Evolutionary conservation across 1,140 invertebrate species (phyloP).

Genomic region (Zaprionus vittiger): DNA sequence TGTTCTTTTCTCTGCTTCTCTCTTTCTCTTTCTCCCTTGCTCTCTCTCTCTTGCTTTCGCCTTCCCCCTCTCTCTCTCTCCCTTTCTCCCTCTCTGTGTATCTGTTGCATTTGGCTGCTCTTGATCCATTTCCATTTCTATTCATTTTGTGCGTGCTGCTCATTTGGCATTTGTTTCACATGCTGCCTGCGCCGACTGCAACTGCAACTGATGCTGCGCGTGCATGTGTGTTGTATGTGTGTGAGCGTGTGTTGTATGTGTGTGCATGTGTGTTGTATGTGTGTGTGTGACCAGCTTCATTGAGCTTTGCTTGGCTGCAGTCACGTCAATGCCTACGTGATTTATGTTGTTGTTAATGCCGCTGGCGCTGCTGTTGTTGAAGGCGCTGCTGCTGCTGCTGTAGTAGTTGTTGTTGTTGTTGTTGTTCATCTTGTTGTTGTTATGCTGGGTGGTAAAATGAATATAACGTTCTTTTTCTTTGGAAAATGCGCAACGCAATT

Average conservation of each 20-base stretch:
- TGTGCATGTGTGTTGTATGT: not conserved
- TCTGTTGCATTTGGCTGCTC: constrained; percentile 67
- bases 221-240: not conserved
- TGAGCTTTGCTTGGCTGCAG: constrained; percentile 77
- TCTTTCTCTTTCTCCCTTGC: constrained; percentile 2
- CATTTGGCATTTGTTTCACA: constrained; percentile 56
- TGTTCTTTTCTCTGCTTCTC: constrained; percentile 3
- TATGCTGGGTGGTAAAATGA: constrained; percentile 63
- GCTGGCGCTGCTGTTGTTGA: constrained; percentile 6
- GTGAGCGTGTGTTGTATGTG: not conserved
- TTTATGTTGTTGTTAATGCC: constrained; percentile 40
- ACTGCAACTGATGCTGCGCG: constrained; percentile 13
- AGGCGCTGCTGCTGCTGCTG: constrained; percentile 19
- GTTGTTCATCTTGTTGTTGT: constrained; percentile 17
- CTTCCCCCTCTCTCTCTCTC: not conserved
- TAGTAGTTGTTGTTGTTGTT: constrained; percentile 23
- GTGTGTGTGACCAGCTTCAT: constrained; percentile 56
- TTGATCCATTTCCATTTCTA: constrained; percentile 81
- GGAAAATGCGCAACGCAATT: constrained; percentile 54
- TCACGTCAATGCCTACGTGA: constrained; percentile 69
- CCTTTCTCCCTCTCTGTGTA: constrained; percentile 20
- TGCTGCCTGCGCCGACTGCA: constrained; percentile 23
- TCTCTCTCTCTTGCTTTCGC: not conserved
- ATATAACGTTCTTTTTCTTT: constrained; percentile 76
- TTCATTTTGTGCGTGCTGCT: constrained; percentile 78